Evolutionary conservation across 2,888 invertebrate species (phyloP).

Genomic region (Lasioglossum vierecki): DNA sequence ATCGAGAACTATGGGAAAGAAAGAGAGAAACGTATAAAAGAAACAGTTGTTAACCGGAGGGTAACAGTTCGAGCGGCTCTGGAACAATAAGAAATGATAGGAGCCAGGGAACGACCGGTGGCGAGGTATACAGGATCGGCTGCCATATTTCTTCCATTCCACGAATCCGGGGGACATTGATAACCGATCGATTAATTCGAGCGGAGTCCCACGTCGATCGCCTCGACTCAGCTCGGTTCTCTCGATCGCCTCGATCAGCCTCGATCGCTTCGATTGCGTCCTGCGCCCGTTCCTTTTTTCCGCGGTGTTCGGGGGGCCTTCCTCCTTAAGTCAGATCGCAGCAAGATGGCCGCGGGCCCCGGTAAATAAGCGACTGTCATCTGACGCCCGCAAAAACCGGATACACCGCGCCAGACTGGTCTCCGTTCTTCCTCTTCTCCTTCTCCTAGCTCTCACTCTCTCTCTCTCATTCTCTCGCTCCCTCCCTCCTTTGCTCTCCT

Average conservation of each 20-base stretch:
- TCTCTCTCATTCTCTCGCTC: conserved; percentile 16
- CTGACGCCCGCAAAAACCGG: conserved; percentile 83
- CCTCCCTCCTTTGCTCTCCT: conserved; percentile 19
- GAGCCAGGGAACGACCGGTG: conserved; percentile 14
- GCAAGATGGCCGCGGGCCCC: conserved; percentile 82
- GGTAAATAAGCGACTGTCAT: conserved; percentile 84
- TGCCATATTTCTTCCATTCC: conserved; percentile 65
- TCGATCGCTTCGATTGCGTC: conserved; percentile 64
- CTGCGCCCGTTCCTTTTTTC: conserved; percentile 47
- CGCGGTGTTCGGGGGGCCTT: conserved; percentile 63
- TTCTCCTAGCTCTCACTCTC: conserved; percentile 29
- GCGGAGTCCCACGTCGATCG: conserved; percentile 72
- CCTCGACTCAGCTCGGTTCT: conserved; percentile 56
- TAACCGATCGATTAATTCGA: conserved; percentile 82
- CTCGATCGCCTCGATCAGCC: conserved; percentile 5
- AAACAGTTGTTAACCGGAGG: conserved; percentile 46
- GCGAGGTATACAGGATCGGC: conserved; percentile 26
- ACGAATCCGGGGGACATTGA: conserved; percentile 73
- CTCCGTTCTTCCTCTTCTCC: conserved; percentile 63
- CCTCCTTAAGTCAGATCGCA: conserved; percentile 81
- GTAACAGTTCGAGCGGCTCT: conserved; percentile 39
- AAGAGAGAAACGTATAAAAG: background rate
- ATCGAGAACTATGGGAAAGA: background rate
- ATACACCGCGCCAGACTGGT: conserved; percentile 81
- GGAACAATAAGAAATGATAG: conserved; percentile 57